Percentiles rank a stretch among this genome's conserved stretches.
Evolutionary conservation across 23 tunicate species (phyloP).

Genomic region (Trididemnum clinides): DNA sequence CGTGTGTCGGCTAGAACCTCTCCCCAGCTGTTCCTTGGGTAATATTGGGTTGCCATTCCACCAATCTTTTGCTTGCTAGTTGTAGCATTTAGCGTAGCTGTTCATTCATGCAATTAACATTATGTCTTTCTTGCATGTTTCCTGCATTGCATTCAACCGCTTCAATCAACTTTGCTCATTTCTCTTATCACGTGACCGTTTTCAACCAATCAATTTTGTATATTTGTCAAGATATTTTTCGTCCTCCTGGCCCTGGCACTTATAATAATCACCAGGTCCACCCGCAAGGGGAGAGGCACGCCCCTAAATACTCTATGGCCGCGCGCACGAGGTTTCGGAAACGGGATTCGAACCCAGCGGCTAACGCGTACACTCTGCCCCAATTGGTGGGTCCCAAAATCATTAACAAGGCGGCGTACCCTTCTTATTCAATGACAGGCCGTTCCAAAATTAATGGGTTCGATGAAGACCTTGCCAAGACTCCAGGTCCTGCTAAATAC

Average conservation of each 20-base stretch:
- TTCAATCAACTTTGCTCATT: too few species aligned
- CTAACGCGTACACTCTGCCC: conserved; percentile 87
- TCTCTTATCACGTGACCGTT: neutral
- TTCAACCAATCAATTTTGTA: neutral
- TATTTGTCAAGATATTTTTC: conserved; percentile 53
- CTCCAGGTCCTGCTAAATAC: conserved; percentile 95
- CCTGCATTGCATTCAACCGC: too few species aligned
- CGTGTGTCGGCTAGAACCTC: too few species aligned
- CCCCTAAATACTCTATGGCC: conserved; percentile 89
- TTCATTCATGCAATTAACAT: too few species aligned
- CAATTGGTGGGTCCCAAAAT: conserved; percentile 83
- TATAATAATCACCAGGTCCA: conserved; percentile 82
- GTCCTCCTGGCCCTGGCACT: conserved; percentile 95
- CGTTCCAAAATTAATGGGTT: conserved; percentile 75
- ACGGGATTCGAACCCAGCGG: conserved; percentile 85
- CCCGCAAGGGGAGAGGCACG: conserved; percentile 93
- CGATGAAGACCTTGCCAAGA: conserved; percentile 83
- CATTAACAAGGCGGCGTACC: conserved; percentile 69
- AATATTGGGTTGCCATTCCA: too few species aligned
- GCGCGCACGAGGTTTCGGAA: conserved; percentile 79
- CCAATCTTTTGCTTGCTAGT: too few species aligned
- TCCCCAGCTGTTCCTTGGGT: too few species aligned
- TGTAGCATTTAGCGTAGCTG: too few species aligned
- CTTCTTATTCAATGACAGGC: conserved; percentile 87
- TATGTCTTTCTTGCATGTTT: too few species aligned